Evolutionary conservation across 2,888 invertebrate genomes (phyloP), one percentile per base, ranked within the genome.

Genomic region (Orchesella flavescens): DNA sequence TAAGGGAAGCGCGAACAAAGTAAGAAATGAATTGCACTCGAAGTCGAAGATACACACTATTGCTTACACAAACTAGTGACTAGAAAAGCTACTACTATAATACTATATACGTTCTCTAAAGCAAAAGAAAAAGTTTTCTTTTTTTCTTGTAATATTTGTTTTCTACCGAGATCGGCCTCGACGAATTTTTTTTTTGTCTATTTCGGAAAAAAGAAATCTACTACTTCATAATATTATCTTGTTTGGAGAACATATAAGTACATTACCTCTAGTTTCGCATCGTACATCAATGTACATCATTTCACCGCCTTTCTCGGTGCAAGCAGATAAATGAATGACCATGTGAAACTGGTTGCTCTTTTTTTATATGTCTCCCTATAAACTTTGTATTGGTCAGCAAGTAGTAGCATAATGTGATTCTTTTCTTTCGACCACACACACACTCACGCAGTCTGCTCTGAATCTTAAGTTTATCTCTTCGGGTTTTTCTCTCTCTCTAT

Each of bases 341-440:
- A 83, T 83, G 83, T 83, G 83, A 83, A 83, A 83, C 83, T 73
- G 73, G 78, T 73, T 83, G 73, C 77, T 74, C 65, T 44, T n/a
- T n/a, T n/a, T n/a, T 77, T 65, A 61, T 23, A 61, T 61, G 23
- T 61, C 61, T 74, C 74, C 61, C 61, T 74, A 74, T 43, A 53
- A 65, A 24, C 4, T 3, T 34, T 71, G n/a, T 23, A 34, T 19
- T 73, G 73, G 73, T 73, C 73, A 71, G 71, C 57, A 24, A 23
- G 19, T 13, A 17, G n/a, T 2, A 21, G n/a, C 34, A 55, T 17
- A 73, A 73, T 65, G 61, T 61, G 23, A 13, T 61, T 23, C 61
- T 61, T 44, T 49, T 10, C 49, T 49, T 24, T 17, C 61, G 23
- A 61, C 61, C 61, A 21, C 61, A 61, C 61, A 61, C 61, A 61